Conservation (phyloP, 1,140 invertebrate genomes). For the Ostrea denselamellosa region DNA sequence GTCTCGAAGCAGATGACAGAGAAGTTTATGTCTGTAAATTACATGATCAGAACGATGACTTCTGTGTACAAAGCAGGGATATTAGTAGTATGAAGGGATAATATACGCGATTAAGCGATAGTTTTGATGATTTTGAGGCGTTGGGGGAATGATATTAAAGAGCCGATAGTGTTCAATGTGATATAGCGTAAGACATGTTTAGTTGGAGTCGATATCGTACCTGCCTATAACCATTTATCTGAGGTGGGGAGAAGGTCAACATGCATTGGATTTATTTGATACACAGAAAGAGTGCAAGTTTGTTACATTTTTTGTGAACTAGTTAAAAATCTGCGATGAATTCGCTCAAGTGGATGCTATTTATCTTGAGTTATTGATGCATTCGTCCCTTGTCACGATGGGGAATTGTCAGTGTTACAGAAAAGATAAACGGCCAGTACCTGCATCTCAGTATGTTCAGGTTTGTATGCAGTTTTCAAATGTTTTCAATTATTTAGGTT, state of each 20-base stretch:
- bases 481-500: neutral
- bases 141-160: slow-evolving; percentile 25
- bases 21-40: slow-evolving; percentile 28
- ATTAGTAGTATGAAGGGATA: neutral
- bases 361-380: slow-evolving; percentile 15
- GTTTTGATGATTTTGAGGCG: slow-evolving; percentile 22
- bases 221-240: slow-evolving; percentile 35
- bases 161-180: slow-evolving; percentile 2
- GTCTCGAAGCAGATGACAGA: slow-evolving; percentile 34
- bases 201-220: slow-evolving; percentile 34
- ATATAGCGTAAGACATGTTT: slow-evolving; percentile 35
- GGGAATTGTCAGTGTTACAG: slow-evolving; percentile 19
- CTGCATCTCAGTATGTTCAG: slow-evolving; percentile 21
- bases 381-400: slow-evolving; percentile 19
- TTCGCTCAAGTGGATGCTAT: neutral
- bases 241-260: slow-evolving; percentile 35
- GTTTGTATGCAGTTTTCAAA: slow-evolving; percentile 6
- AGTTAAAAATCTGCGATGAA: neutral
- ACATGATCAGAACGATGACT: slow-evolving; percentile 26
- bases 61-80: slow-evolving; percentile 20
- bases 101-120: slow-evolving; percentile 17
- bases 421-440: slow-evolving; percentile 15
- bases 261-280: slow-evolving; percentile 36
- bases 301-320: slow-evolving; percentile 24
- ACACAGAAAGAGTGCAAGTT: slow-evolving; percentile 29